Conservation (phyloP, 2,113 vertebrate genomes). For the Grus americana region DNA sequence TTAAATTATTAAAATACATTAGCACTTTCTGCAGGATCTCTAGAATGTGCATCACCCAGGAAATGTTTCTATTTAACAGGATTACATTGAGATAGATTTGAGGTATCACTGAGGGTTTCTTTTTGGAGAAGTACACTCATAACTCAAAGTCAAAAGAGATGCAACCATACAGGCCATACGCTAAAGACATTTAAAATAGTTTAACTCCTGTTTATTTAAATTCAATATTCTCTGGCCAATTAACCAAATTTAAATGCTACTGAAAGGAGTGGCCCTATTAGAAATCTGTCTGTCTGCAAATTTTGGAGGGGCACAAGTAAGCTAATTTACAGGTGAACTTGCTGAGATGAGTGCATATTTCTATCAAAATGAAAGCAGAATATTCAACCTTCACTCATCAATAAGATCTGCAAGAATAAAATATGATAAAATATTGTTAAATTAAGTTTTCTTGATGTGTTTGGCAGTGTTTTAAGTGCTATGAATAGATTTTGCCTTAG, state of each 20-base stretch:
- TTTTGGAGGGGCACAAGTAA: neutral
- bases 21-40: neutral
- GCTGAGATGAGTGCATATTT: neutral
- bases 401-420: neutral
- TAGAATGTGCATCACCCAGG: neutral
- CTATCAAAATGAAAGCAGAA: neutral
- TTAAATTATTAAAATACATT: neutral
- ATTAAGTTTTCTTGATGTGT: neutral
- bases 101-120: neutral
- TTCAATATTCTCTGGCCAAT: neutral
- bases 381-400: neutral
- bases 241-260: neutral
- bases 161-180: neutral
- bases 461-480: neutral
- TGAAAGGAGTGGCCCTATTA: neutral
- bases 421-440: neutral
- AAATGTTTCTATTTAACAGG: neutral
- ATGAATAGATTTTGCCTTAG: neutral
- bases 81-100: neutral
- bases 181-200: neutral
- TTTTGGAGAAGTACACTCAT: neutral
- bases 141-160: neutral
- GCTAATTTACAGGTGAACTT: neutral
- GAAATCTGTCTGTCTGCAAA: neutral
- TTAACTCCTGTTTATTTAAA: neutral